Conservation (phyloP, 2,797 vertebrate species). For the Echiichthys vipera region DNA sequence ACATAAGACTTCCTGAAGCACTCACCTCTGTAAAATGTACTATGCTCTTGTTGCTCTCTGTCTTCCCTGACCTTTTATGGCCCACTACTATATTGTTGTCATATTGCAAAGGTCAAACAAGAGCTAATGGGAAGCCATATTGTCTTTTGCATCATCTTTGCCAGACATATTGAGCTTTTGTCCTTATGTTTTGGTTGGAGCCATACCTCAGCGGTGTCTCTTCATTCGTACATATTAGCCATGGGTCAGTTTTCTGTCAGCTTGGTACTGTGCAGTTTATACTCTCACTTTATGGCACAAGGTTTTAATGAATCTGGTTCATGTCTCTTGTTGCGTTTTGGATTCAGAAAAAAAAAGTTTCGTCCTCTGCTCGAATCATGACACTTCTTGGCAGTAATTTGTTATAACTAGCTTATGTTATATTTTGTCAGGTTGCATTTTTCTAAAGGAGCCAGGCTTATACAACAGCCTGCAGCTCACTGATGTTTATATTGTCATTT, state of each 20-base stretch:
- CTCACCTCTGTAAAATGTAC: conserved; percentile 38
- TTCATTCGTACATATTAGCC: conserved; percentile 72
- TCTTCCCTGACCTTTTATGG: conserved; percentile 80
- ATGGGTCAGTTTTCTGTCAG: conserved; percentile 44
- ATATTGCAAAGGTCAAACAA: conserved; percentile 78
- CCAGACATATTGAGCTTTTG: conserved; percentile 78
- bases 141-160: conserved; percentile 74
- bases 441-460: conserved; percentile 47
- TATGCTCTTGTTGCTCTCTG: conserved; percentile 46
- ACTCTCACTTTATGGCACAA: conserved; percentile 28
- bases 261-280: conserved; percentile 17
- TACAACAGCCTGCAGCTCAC: conserved; percentile 60
- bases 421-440: conserved; percentile 47
- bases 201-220: conserved; percentile 55
- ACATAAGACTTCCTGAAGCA: conserved; percentile 36
- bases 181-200: conserved; percentile 63
- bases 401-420: conserved; percentile 47
- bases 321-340: conserved; percentile 20
- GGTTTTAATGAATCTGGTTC: conserved; percentile 26
- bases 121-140: conserved; percentile 72
- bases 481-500: conserved; percentile 72
- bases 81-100: conserved; percentile 71
- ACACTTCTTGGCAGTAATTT: conserved; percentile 28
- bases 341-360: conserved; percentile 29
- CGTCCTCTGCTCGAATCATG: conserved; percentile 8